phyloP scores from a whole-genome alignment of 2,113 vertebrate species.

The Proteles cristata region DNA sequence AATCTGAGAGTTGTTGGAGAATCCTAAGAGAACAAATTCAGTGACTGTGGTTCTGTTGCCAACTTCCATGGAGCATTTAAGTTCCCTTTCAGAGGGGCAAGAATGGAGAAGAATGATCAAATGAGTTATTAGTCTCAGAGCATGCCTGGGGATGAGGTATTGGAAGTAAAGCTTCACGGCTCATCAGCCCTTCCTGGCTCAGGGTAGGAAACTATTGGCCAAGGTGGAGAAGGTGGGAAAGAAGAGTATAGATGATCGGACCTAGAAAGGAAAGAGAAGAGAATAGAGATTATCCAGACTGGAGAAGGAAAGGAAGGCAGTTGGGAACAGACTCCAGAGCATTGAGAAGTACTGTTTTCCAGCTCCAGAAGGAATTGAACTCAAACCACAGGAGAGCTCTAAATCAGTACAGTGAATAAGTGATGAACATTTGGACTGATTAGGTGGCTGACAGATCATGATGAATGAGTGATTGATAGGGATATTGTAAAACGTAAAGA shows the following conservation, averaged over 20 bases:
- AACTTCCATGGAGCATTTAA: slow-evolving; percentile 4
- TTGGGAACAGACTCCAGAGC: neutral
- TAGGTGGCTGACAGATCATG: neutral
- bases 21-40: slow-evolving; percentile 48
- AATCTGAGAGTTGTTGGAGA: neutral
- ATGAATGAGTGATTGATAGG: neutral
- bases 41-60: slow-evolving; percentile 42
- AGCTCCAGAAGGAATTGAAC: neutral
- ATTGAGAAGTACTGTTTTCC: neutral
- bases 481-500: neutral
- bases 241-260: neutral
- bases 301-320: neutral
- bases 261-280: neutral
- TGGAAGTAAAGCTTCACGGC: neutral
- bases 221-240: neutral
- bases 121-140: neutral
- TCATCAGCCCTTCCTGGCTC: neutral
- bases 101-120: neutral
- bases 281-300: neutral
- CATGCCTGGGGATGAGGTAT: neutral
- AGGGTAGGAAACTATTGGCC: neutral
- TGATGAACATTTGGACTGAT: neutral
- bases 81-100: neutral
- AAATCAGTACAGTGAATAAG: neutral
- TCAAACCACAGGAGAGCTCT: neutral